Evolutionary conservation across 2,888 invertebrate genomes (phyloP).

Genomic region (Sceliomorpha sp.): DNA sequence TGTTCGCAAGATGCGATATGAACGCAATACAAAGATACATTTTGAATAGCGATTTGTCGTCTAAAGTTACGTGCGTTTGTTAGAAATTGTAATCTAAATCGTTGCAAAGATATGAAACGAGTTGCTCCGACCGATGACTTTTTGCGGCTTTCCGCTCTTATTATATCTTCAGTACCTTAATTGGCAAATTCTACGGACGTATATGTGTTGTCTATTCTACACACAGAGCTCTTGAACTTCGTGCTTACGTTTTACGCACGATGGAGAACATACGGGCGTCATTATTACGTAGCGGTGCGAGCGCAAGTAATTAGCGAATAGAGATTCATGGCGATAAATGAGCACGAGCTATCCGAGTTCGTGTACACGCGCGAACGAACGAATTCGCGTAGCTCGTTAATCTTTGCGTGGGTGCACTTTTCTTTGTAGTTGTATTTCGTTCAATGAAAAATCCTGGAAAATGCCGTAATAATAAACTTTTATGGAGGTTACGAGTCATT

Average conservation of each 20-base stretch:
- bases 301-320: constrained; percentile 69
- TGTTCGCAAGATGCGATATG: too few species aligned
- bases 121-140: constrained; percentile 20
- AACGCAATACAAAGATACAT: too few species aligned
- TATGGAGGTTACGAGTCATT: too few species aligned
- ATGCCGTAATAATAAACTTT: too few species aligned
- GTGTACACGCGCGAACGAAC: constrained; percentile 22
- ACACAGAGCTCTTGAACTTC: constrained; percentile 48
- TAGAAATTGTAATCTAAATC: too few species aligned
- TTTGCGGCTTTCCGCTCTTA: constrained; percentile 45
- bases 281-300: constrained; percentile 53
- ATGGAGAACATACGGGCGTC: constrained; percentile 55
- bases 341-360: constrained; percentile 52
- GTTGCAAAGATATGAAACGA: too few species aligned
- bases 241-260: constrained; percentile 59
- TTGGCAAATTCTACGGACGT: constrained; percentile 53
- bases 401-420: constrained; percentile 42
- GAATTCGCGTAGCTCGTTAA: constrained; percentile 22
- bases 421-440: too few species aligned
- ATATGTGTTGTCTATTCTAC: constrained; percentile 39
- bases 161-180: constrained; percentile 45
- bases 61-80: too few species aligned
- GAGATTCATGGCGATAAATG: constrained; percentile 71
- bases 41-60: too few species aligned
- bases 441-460: too few species aligned